Base-by-base conservation (phyloP, 2,797 vertebrate genomes). In the Crenuchus spilurus region DNA sequence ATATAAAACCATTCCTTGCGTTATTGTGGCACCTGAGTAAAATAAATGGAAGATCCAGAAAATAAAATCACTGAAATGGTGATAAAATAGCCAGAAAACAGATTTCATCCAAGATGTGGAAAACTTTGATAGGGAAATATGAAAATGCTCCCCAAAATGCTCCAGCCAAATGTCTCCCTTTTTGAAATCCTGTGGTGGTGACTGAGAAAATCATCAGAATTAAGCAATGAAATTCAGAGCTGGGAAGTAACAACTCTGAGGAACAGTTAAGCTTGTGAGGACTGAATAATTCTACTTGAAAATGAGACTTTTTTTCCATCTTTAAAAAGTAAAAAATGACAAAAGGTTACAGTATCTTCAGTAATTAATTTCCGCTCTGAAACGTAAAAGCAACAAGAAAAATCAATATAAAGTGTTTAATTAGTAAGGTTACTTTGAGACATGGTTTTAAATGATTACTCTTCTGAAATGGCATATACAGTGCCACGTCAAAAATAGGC, bases 61-160 rank as follows among this genome's bases (percentile, higher is more conserved):
- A 35, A 22, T 2, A 30, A 58, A 2, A 70, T 26, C 39, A 46
- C 8, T 24, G 22, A 4, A 22, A n/a, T n/a, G 11, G 6, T 28
- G 22, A 37, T 3, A 2, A 30, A n/a, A 37, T 2, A 18, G 71
- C 57, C 30, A 18, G 13, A 69, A 52, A 64, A 35, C 54, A 46
- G 37, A 24, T 7, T 13, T 39, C 24, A 8, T 62, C 54, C 30
- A 72, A 70, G 63, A 66, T 5, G 16, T 22, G 1, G n/a, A 20
- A 42, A 58, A 42, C 1, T 2, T 10, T 46, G 35, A 26, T 16
- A 3, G 80, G 70, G 64, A 54, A 66, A 49, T 55, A 16, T n/a
- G 28, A 73, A 81, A 81, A 78, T 81, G 80, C 80, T 70, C 73
- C 80, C 80, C 73, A 44, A 66, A n/a, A 73, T 14, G 9, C 37